Conservation (phyloP, 2,888 invertebrate genomes). For the Timema podura region DNA sequence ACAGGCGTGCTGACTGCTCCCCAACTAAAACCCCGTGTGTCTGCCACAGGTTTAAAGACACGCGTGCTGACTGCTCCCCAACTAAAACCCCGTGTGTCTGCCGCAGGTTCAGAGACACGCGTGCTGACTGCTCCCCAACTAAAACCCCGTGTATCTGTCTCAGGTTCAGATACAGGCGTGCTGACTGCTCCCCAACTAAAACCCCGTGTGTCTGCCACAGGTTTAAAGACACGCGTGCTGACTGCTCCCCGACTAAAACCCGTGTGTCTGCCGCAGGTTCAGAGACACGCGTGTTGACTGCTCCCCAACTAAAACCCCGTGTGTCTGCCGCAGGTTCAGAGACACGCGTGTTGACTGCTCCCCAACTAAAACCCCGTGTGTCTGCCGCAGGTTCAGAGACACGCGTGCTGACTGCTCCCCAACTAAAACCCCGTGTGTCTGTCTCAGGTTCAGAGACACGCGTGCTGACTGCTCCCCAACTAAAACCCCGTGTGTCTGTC, state of each 20-base stretch:
- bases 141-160: background rate
- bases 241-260: no score
- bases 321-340: slow-evolving; percentile 61
- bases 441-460: slow-evolving; percentile 76
- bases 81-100: background rate
- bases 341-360: slow-evolving; percentile 52
- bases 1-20: slow-evolving; percentile 40
- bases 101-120: slow-evolving; percentile 76
- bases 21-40: background rate
- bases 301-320: background rate
- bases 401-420: slow-evolving; percentile 43
- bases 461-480: no score
- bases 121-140: no score
- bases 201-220: slow-evolving; percentile 45
- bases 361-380: background rate
- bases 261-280: slow-evolving; percentile 55
- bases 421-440: background rate
- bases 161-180: slow-evolving; percentile 67
- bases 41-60: slow-evolving; percentile 70
- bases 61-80: slow-evolving; percentile 23
- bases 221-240: slow-evolving; percentile 62
- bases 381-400: slow-evolving; percentile 69
- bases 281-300: slow-evolving; percentile 58
- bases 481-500: background rate
- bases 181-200: no score